Evolutionary conservation across 2,888 invertebrate genomes (phyloP).

Genomic region (Dorcus parallelipipedus): DNA sequence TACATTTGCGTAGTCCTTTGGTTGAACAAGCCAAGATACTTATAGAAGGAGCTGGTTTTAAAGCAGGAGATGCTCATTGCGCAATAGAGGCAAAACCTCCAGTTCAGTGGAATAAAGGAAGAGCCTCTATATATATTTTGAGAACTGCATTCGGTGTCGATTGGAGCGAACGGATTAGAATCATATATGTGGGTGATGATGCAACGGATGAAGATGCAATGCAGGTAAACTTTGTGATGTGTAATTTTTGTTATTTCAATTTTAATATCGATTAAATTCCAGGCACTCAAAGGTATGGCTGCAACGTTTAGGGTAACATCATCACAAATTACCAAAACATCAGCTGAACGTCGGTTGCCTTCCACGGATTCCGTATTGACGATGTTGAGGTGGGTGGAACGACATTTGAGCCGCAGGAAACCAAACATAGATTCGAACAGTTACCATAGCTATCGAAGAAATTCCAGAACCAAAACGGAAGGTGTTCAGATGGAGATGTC

Average conservation of each 20-base stretch:
- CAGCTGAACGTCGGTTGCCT: constrained; percentile 81
- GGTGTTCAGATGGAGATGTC: constrained; percentile 78
- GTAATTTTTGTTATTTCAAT: not conserved
- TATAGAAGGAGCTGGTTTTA: constrained; percentile 75
- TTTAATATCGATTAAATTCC: constrained; percentile 16
- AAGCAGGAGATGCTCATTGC: constrained; percentile 76
- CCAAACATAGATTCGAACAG: constrained; percentile 52
- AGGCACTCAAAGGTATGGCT: constrained; percentile 91
- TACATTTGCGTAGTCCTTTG: constrained; percentile 63
- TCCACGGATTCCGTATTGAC: constrained; percentile 87
- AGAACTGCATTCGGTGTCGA: constrained; percentile 87
- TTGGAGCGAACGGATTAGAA: constrained; percentile 86
- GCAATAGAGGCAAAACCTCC: constrained; percentile 90
- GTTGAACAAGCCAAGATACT: constrained; percentile 69
- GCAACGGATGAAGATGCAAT: constrained; percentile 88
- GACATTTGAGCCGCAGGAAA: constrained; percentile 76
- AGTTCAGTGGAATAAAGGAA: constrained; percentile 87
- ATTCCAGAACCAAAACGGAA: constrained; percentile 64
- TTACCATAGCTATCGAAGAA: constrained; percentile 51
- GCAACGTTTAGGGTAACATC: constrained; percentile 87
- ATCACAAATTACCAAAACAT: constrained; percentile 79
- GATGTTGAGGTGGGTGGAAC: constrained; percentile 86
- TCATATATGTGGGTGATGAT: constrained; percentile 88
- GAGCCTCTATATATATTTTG: constrained; percentile 86
- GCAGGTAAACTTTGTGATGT: constrained; percentile 56